Conservation (phyloP, 1,140 invertebrate species). For the Bombus pyrosoma region DNA sequence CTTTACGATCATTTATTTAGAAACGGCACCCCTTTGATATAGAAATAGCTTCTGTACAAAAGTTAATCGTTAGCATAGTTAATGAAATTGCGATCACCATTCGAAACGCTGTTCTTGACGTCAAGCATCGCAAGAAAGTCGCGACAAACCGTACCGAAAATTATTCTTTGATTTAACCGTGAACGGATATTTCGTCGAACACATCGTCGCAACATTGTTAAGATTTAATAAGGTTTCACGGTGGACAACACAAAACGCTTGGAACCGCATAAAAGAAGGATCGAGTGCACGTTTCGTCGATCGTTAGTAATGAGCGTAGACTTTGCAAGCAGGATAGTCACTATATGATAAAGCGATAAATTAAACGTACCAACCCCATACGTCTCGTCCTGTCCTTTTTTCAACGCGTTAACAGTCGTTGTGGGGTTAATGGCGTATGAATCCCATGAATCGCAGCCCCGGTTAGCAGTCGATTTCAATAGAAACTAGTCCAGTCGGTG, state of each 20-base stretch:
- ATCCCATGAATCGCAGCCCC: constrained; percentile 55
- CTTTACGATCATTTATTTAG: too few relatives aligned
- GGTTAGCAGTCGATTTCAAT: constrained; percentile 41
- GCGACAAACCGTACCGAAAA: neutral
- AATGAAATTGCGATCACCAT: neutral
- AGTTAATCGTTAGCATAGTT: neutral
- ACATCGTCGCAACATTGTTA: neutral
- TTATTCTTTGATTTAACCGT: neutral
- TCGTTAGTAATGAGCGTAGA: constrained; percentile 59
- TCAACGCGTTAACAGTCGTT: constrained; percentile 63
- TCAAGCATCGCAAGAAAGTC: neutral
- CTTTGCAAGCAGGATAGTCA: constrained; percentile 59
- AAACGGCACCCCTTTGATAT: too few relatives aligned
- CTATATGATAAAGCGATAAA: constrained; percentile 77
- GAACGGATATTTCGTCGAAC: too few relatives aligned
- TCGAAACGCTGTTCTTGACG: neutral
- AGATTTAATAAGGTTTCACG: constrained; percentile 15
- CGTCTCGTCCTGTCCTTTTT: constrained; percentile 38
- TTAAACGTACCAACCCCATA: constrained; percentile 57
- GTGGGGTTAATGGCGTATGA: constrained; percentile 63
- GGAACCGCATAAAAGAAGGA: constrained; percentile 13
- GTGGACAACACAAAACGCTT: neutral
- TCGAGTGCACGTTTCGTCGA: constrained; percentile 30
- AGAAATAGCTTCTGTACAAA: too few relatives aligned
- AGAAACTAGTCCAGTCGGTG: constrained; percentile 46